Percentiles rank a stretch among this genome's conserved stretches.
Evolutionary conservation across 2,797 vertebrate genomes (phyloP).

Genomic region (Gymnothorax javanicus): DNA sequence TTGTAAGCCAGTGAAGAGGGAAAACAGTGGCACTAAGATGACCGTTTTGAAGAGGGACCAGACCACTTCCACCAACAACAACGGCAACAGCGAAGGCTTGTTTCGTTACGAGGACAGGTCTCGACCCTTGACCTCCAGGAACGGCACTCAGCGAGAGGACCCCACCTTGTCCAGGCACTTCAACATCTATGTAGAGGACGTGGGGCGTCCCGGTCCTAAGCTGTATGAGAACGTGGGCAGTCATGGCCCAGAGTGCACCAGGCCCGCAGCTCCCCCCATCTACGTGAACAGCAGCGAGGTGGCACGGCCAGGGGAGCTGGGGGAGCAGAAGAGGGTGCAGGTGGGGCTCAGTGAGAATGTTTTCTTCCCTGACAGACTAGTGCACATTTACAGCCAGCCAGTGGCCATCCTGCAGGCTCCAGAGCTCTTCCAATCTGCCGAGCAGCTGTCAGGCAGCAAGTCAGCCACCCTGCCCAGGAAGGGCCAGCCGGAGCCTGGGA

Average conservation of each 20-base stretch:
- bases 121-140: constrained; percentile 53
- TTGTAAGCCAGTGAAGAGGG: constrained; percentile 58
- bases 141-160: constrained; percentile 73
- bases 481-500: constrained; percentile 69
- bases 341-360: constrained; percentile 70
- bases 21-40: constrained; percentile 74
- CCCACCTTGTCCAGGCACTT: constrained; percentile 78
- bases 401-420: constrained; percentile 81
- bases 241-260: constrained; percentile 58
- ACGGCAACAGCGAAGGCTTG: constrained; percentile 67
- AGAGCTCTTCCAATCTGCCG: constrained; percentile 76
- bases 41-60: constrained; percentile 79
- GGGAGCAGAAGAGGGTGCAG: constrained; percentile 64
- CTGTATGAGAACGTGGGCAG: constrained; percentile 73
- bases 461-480: constrained; percentile 87
- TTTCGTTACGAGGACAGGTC: constrained; percentile 73
- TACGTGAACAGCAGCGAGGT: constrained; percentile 73
- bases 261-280: constrained; percentile 62
- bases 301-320: constrained; percentile 70
- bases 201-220: constrained; percentile 65
- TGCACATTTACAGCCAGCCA: constrained; percentile 85
- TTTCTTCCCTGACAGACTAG: constrained; percentile 81
- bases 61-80: constrained; percentile 80
- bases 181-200: constrained; percentile 72
- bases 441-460: constrained; percentile 70